phyloP scores from a whole-genome alignment of 2,888 invertebrate genomes.

The Bursaphelenchus okinawaensis region DNA sequence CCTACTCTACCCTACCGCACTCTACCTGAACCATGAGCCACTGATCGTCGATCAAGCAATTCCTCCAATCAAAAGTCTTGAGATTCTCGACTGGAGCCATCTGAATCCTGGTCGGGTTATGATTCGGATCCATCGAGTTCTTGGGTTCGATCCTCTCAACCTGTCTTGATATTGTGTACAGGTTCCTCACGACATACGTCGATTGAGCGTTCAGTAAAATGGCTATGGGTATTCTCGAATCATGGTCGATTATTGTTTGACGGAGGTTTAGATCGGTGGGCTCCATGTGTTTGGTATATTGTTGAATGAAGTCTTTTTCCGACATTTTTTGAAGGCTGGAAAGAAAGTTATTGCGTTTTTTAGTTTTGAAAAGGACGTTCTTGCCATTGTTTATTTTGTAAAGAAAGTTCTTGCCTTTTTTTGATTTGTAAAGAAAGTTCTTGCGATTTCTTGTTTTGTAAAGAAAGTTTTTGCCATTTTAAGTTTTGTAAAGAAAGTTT shows the following conservation, averaged over 20 bases:
- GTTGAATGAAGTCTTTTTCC: slow-evolving; percentile 14
- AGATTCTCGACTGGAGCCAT: slow-evolving; percentile 19
- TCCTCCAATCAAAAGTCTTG: slow-evolving; percentile 20
- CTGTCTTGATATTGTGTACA: slow-evolving; percentile 25
- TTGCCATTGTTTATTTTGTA: no score
- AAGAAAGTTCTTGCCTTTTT: no score
- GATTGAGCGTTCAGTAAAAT: slow-evolving; percentile 23
- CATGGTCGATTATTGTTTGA: slow-evolving; percentile 20
- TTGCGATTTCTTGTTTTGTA: no score
- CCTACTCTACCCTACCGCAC: no score
- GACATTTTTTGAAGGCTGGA: slow-evolving; percentile 15
- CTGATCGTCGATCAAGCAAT: slow-evolving; percentile 23
- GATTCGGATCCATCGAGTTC: slow-evolving; percentile 8
- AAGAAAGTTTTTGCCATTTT: no score
- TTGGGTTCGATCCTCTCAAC: slow-evolving; percentile 13
- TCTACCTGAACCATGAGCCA: slow-evolving; percentile 28
- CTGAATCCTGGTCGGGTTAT: slow-evolving; percentile 16
- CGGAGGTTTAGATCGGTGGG: slow-evolving; percentile 25
- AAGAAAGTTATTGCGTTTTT: no score
- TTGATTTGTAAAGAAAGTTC: no score
- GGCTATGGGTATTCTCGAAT: slow-evolving; percentile 22
- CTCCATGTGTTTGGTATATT: slow-evolving; percentile 10
- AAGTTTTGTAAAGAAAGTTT: no score
- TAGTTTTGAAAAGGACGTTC: no score
- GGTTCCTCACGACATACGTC: slow-evolving; percentile 26